These are phyloP conservation scores for Clusia tigrina DNA, from an alignment of 2,888 invertebrate species.

Conservation along the genomic window DNA sequence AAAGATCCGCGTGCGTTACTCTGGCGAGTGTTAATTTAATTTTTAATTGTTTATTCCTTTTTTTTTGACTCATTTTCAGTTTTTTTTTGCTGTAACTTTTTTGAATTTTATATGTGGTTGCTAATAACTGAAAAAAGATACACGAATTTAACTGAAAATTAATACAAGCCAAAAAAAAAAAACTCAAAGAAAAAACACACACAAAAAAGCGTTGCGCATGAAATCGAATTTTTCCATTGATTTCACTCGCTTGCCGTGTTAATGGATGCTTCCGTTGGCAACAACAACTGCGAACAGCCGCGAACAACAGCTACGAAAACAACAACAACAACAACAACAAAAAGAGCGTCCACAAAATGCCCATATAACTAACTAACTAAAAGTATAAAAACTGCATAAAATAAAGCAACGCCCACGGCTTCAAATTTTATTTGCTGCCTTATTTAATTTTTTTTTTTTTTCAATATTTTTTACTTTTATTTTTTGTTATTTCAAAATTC, in stretches of 20 bases:
- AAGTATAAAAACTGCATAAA: background rate
- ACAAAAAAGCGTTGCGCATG: background rate
- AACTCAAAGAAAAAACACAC: background rate
- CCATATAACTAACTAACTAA: no score
- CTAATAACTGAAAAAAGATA: no score
- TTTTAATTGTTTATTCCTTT: no score
- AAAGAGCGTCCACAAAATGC: background rate
- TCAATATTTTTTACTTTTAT: background rate
- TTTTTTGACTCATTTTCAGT: no score
- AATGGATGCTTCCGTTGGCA: background rate
- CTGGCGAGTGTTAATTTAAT: no score
- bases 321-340: background rate
- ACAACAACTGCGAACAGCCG: slow-evolving; percentile 1
- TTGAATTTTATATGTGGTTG: no score
- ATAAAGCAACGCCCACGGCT: background rate
- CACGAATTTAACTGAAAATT: no score
- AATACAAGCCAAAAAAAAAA: background rate
- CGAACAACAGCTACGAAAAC: background rate
- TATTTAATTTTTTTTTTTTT: slow-evolving; percentile 7
- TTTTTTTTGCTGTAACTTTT: no score
- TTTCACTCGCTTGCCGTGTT: background rate
- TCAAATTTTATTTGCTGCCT: no score
- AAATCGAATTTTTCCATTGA: slow-evolving; percentile 1
- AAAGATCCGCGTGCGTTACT: no score
- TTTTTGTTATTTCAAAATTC: slow-evolving; percentile 6